Conservation (phyloP, 2,113 vertebrate species). For the Chamaea fasciata region DNA sequence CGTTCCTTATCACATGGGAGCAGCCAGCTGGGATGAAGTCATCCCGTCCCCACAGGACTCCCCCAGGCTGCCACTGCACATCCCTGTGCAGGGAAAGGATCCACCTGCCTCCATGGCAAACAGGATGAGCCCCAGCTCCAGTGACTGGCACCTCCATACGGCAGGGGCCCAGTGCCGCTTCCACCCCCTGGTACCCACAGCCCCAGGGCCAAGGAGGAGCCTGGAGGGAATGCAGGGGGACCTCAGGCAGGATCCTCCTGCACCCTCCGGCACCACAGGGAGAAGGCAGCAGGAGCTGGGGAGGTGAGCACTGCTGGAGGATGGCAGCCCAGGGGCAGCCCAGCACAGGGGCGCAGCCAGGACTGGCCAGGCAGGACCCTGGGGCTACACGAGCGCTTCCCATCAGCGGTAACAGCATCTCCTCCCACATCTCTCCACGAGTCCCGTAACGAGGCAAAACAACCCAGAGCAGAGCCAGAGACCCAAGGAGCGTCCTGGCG, state of each 20-base stretch:
- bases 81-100: neutral
- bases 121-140: neutral
- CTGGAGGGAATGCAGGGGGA: neutral
- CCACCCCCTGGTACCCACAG: neutral
- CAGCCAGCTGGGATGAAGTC: neutral
- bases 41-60: neutral
- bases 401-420: neutral
- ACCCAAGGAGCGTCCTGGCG: neutral
- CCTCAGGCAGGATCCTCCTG: neutral
- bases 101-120: neutral
- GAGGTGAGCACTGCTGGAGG: neutral
- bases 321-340: neutral
- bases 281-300: neutral
- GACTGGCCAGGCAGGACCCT: neutral
- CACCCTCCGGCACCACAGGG: neutral
- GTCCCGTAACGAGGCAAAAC: neutral
- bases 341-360: neutral
- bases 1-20: neutral
- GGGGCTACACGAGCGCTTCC: neutral
- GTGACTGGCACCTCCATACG: neutral
- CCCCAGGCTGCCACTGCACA: neutral
- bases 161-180: neutral
- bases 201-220: neutral
- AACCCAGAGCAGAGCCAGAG: neutral
- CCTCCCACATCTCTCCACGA: neutral